phyloP scores from a whole-genome alignment of 2,797 vertebrate species.

The Sternarchorhynchus goeldii region DNA sequence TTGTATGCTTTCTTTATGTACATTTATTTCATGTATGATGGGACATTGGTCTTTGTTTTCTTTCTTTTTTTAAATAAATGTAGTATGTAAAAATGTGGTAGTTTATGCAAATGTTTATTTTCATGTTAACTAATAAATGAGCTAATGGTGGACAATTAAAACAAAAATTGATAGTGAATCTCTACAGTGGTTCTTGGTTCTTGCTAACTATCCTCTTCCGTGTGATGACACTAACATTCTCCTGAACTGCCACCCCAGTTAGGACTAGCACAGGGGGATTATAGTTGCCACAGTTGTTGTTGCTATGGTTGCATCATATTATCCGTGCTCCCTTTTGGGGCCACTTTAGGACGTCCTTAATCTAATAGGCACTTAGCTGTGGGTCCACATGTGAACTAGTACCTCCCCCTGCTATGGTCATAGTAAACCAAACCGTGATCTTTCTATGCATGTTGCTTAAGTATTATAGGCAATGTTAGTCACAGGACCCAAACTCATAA shows the following conservation, averaged over 20 bases:
- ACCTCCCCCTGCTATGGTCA: background rate
- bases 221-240: conserved; percentile 37
- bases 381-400: conserved; percentile 1
- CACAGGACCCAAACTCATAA: background rate
- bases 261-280: background rate
- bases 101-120: conserved; percentile 21
- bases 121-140: conserved; percentile 4
- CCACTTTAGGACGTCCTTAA: conserved; percentile 27
- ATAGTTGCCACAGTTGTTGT: conserved; percentile 43
- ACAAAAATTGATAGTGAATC: background rate
- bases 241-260: conserved; percentile 7
- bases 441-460: too few species aligned
- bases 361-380: conserved; percentile 31
- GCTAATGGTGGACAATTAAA: background rate
- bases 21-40: conserved; percentile 84
- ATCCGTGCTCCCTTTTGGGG: conserved; percentile 16
- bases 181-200: background rate
- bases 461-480: too few species aligned
- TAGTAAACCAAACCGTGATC: background rate
- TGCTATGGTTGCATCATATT: conserved; percentile 50
- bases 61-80: conserved; percentile 77
- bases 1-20: conserved; percentile 87
- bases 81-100: conserved; percentile 70
- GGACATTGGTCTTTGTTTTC: conserved; percentile 74
- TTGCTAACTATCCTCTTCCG: background rate